phyloP scores from a whole-genome alignment of 1,140 invertebrate genomes.

The Saccostrea cuccullata region DNA sequence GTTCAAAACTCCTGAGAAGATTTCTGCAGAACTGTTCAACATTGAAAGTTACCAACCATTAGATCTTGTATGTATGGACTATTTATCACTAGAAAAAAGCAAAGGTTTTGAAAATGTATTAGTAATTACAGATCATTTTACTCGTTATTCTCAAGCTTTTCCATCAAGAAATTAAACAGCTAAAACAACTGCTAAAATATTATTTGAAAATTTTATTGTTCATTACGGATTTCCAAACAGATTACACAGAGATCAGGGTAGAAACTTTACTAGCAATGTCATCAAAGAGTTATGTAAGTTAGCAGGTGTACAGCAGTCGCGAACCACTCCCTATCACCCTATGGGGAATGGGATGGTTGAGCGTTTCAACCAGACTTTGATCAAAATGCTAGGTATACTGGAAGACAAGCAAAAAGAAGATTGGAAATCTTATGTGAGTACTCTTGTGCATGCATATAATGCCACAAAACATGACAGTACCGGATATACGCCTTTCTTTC shows the following conservation, averaged over 20 bases:
- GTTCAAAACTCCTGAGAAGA: no score
- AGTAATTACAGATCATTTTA: slow-evolving; percentile 28
- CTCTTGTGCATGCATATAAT: slow-evolving; percentile 37
- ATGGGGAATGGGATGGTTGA: not conserved
- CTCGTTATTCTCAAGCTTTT: not conserved
- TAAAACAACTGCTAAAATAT: slow-evolving; percentile 11
- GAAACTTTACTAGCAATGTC: slow-evolving; percentile 13
- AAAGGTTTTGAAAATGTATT: not conserved
- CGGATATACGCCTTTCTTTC: slow-evolving; percentile 11
- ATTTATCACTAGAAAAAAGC: no score
- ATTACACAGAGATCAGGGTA: slow-evolving; percentile 39
- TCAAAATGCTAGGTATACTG: slow-evolving; percentile 52
- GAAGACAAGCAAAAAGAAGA: slow-evolving; percentile 50
- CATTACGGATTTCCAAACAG: slow-evolving; percentile 34
- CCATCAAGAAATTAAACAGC: not conserved
- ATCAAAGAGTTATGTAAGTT: no score
- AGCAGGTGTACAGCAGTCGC: no score
- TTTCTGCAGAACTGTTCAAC: not conserved
- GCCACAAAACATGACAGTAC: slow-evolving; percentile 33
- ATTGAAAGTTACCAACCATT: slow-evolving; percentile 12
- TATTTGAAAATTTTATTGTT: slow-evolving; percentile 31
- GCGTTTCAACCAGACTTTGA: slow-evolving; percentile 50
- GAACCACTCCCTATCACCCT: no score
- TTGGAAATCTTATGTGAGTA: slow-evolving; percentile 47
- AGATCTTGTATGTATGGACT: not conserved